Base-by-base conservation (phyloP, 2,113 vertebrate species). In the Bufo bufo region DNA sequence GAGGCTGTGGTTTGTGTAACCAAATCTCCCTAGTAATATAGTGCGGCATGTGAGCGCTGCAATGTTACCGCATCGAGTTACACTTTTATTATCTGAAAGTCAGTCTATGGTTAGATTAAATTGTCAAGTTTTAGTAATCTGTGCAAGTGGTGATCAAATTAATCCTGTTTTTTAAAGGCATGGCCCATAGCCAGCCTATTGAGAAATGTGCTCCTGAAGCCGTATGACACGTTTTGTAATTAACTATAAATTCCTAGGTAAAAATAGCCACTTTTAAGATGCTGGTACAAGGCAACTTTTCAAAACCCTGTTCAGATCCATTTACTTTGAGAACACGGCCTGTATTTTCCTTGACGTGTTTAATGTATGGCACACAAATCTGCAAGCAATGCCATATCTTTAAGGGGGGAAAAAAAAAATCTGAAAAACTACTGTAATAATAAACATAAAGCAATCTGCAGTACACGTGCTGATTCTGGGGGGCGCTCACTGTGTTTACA, bases 91-190 rank as follows among this genome's bases (percentile, higher is more conserved):
- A 89, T 84, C 87, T 84, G 49, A 89, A 89, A 89, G 87, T 78
- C 82, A 47, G 72, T 71, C 87, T 89, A 84, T 69, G 87, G 87
- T 77, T 89, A 89, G 87, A 89, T 84, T 89, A 89, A 89, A 89
- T 89, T 89, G 87, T 89, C 87, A 89, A 77, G 77, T 84, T 89
- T 89, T 89, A 84, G 87, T 89, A 89, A 89, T 89, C 87, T 84
- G 81, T 56, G 87, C 81, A 84, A 89, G 87, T 77, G 87, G 87
- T 78, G 87, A 89, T 89, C 87, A 84, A 84, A 89, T 89, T 89
- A 89, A 89, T 84, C 87, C 87, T 84, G 74, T 33, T 78, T 87
- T 89, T 77, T 78, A 87, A 84, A 78, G 81, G 71, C 81, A 89
- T 84, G 87, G 87, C 81, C 59, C 16, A 63, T 12, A 20, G 87